Conservation (phyloP, 2,888 invertebrate genomes). For the Conus canariensis region DNA sequence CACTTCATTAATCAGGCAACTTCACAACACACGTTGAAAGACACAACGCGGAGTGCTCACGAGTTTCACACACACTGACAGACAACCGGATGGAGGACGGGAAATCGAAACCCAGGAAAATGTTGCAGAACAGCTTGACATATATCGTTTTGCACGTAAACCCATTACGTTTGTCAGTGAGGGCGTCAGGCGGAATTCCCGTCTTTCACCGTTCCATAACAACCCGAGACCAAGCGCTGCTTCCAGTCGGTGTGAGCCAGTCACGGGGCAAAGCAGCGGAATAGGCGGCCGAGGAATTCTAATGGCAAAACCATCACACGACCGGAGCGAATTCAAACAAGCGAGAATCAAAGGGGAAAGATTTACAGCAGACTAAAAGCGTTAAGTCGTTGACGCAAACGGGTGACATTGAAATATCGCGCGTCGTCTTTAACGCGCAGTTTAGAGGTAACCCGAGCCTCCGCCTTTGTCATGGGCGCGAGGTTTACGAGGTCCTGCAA, state of each 20-base stretch:
- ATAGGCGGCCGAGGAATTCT: background rate
- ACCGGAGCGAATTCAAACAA: slow-evolving; percentile 13
- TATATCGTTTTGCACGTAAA: slow-evolving; percentile 34
- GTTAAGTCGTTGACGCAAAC: slow-evolving; percentile 37
- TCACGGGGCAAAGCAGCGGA: background rate
- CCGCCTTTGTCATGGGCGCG: slow-evolving; percentile 25
- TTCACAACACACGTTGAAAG: slow-evolving; percentile 13
- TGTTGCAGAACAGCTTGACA: slow-evolving; percentile 32
- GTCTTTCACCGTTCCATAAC: slow-evolving; percentile 17
- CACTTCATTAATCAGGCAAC: slow-evolving; percentile 14
- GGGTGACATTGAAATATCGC: slow-evolving; percentile 41
- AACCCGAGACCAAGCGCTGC: background rate
- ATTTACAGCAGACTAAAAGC: slow-evolving; percentile 40
- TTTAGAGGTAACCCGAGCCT: slow-evolving; percentile 34
- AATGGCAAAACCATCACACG: slow-evolving; percentile 34
- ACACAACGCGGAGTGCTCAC: background rate
- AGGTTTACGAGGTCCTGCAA: slow-evolving; percentile 24
- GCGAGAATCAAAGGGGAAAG: slow-evolving; percentile 27
- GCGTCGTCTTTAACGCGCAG: slow-evolving; percentile 25
- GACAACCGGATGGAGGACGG: slow-evolving; percentile 20
- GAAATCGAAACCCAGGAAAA: slow-evolving; percentile 21
- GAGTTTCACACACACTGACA: background rate
- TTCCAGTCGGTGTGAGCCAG: background rate
- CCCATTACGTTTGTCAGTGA: slow-evolving; percentile 36
- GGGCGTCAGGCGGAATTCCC: slow-evolving; percentile 11